phyloP scores from a whole-genome alignment of 2,113 vertebrate species.

The Theropithecus gelada region DNA sequence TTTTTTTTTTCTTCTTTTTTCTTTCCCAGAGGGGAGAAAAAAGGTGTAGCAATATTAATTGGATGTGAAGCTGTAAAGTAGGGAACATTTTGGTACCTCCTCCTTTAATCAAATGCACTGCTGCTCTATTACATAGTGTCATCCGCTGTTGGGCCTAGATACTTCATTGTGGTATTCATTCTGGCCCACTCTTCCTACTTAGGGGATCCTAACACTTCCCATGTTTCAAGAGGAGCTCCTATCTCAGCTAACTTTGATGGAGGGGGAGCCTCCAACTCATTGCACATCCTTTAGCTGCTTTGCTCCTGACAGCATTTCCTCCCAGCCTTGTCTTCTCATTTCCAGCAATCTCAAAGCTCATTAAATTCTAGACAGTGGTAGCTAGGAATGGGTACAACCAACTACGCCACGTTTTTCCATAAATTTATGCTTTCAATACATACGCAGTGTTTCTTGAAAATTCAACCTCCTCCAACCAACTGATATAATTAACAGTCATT shows the following conservation, averaged over 20 bases:
- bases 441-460: background rate
- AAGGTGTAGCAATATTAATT: background rate
- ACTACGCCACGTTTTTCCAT: background rate
- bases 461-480: background rate
- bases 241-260: background rate
- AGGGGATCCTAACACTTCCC: fast-evolving
- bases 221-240: background rate
- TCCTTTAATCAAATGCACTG: background rate
- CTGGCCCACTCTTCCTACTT: background rate
- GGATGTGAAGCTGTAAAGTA: background rate
- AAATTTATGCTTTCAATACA: background rate
- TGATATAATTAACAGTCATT: background rate
- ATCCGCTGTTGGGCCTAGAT: background rate
- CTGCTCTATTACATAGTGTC: background rate
- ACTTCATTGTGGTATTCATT: background rate
- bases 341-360: background rate
- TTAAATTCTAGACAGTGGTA: background rate
- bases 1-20: background rate
- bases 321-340: background rate
- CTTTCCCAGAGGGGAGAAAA: background rate
- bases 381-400: background rate
- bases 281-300: background rate
- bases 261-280: background rate
- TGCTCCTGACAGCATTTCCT: background rate
- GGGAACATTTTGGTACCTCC: background rate